Evolutionary conservation across 2,888 invertebrate genomes (phyloP), one percentile per base, ranked within the genome.

Genomic region (Drosophila pseudotakahashii): DNA sequence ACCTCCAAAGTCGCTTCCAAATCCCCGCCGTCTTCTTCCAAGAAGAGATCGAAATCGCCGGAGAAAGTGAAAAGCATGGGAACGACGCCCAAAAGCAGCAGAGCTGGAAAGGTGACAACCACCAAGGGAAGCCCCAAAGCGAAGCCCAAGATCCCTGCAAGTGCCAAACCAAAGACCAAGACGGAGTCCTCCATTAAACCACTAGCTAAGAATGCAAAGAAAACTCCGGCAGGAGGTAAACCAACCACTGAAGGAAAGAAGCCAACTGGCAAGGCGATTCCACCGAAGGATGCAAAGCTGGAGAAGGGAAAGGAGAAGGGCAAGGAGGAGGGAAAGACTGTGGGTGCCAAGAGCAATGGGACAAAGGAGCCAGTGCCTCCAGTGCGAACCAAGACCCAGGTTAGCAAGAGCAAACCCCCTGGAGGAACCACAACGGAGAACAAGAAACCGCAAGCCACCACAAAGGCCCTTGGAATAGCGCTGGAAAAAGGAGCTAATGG

Each of bases 121-220:
- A 87, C 86, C 7, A 63, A 50, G 85, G 51, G 75, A 6, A 67
- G 62, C 26, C 69, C 81, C 16, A 73, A 58, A 34, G 26, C 64
- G 7, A 87, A 84, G 44, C 42, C 69, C 5, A 74, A 63, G 42
- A 84, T 89, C 71, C 78, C 88, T 47, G 72, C 83, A 79, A 91
- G 92, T 91, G 91, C 92, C 91, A 92, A 92, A 91, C 91, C 90
- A 78, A 67, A 81, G 52, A 75, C 81, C 7, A 78, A 79, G 23
- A 75, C 82, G 6, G 76, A 78, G 37, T 75, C 50, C 19, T 89
- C 81, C 54, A 66, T 55, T 13, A 75, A 76, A 41, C 51, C 70
- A n/a, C 54, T 63, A 4, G 61, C 54, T 0, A 84, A 82, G 44
- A 50, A 54, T 11, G 73, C 76, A 10, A 78, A 80, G 52, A 64